phyloP scores from a whole-genome alignment of 2,113 vertebrate genomes.

The Serinus canaria region DNA sequence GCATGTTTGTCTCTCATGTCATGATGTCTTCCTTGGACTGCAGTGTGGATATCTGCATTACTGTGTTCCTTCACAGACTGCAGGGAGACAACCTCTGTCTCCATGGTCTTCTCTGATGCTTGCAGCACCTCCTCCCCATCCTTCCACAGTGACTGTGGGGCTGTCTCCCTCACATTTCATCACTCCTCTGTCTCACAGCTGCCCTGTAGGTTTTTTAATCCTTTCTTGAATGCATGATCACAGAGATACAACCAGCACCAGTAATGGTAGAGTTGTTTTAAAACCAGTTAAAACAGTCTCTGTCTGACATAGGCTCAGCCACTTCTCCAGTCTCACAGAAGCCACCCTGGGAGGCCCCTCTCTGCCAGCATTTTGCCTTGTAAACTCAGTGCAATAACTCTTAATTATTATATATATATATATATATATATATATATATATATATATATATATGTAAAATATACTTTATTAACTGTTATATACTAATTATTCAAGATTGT shows the following conservation, averaged over 20 bases:
- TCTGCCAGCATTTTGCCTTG: not conserved
- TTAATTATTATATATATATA: not conserved
- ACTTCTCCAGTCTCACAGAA: not conserved
- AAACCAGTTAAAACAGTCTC: not conserved
- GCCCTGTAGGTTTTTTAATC: not conserved
- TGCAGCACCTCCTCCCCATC: not conserved
- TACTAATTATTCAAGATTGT: not conserved
- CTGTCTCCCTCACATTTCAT: not conserved
- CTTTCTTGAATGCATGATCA: not conserved
- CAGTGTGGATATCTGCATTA: not conserved
- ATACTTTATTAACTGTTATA: not conserved
- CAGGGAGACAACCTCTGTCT: not conserved
- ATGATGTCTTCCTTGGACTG: fast-evolving
- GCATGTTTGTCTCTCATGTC: not conserved
- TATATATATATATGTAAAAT: no score
- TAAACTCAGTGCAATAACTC: not conserved
- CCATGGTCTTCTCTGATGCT: not conserved
- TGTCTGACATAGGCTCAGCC: not conserved
- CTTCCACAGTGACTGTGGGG: not conserved
- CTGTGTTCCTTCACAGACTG: not conserved
- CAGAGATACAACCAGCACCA: not conserved
- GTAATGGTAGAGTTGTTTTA: not conserved
- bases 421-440: no score
- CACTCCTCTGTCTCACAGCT: not conserved
- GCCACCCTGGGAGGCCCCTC: fast-evolving